These are phyloP conservation scores for Chrysodeixis includens DNA, from an alignment of 2,888 invertebrate species.

Conservation along the genomic window DNA sequence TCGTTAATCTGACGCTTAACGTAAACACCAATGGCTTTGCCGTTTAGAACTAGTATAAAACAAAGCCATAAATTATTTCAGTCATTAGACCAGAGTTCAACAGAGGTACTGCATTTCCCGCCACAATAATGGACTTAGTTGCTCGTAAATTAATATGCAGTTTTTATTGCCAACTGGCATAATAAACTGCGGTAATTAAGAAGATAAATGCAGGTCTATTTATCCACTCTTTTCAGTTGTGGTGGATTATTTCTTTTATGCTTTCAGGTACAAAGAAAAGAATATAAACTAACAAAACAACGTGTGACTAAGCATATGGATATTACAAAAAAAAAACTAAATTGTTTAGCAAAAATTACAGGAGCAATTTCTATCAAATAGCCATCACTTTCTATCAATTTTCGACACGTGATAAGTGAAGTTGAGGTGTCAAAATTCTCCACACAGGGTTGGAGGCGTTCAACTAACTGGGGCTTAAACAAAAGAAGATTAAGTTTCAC, in stretches of 20 bases:
- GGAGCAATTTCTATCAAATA: slow-evolving; percentile 42
- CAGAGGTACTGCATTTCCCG: slow-evolving; percentile 46
- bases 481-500: slow-evolving; percentile 69
- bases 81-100: slow-evolving; percentile 32
- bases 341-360: slow-evolving; percentile 36
- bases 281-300: background rate
- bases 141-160: slow-evolving; percentile 49
- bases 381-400: slow-evolving; percentile 30
- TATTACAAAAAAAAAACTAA: background rate
- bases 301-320: background rate
- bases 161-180: slow-evolving; percentile 50
- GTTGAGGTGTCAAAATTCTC: slow-evolving; percentile 67
- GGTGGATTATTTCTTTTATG: slow-evolving; percentile 27
- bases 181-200: slow-evolving; percentile 52
- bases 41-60: slow-evolving; percentile 20
- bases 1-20: background rate
- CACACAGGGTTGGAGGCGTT: slow-evolving; percentile 59
- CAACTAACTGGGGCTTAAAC: slow-evolving; percentile 61
- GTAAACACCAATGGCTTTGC: slow-evolving; percentile 1
- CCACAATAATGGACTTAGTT: slow-evolving; percentile 53
- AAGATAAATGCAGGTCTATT: slow-evolving; percentile 50
- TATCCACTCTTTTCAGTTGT: slow-evolving; percentile 23
- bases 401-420: slow-evolving; percentile 57
- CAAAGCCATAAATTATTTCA: slow-evolving; percentile 48
- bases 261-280: slow-evolving; percentile 6